A percentile compares a stretch with the other conserved stretches of the same genome.
Evolutionary conservation across 2,797 vertebrate genomes (phyloP).

Genomic region (Enteromius anoplus): DNA sequence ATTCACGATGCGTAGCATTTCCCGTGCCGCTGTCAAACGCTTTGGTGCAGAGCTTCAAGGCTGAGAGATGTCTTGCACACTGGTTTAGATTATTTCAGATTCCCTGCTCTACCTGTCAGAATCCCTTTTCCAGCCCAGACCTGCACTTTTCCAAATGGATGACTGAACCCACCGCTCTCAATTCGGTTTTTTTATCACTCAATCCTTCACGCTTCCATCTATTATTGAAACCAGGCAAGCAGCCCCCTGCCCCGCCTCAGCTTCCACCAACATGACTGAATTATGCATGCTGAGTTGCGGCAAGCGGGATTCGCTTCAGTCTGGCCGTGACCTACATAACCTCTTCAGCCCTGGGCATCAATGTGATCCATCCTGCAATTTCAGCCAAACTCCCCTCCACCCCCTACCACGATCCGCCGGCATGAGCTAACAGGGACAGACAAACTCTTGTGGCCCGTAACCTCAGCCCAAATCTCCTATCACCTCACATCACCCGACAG

Average conservation of each 20-base stretch:
- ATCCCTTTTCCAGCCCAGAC: conserved; percentile 55
- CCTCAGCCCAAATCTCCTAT: conserved; percentile 63
- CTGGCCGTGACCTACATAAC: conserved; percentile 82
- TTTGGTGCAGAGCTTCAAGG: background rate
- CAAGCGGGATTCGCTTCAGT: conserved; percentile 72
- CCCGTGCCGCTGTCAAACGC: background rate
- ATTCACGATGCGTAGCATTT: background rate
- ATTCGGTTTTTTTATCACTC: conserved; percentile 66
- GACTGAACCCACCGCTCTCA: conserved; percentile 52
- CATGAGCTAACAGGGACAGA: conserved; percentile 69
- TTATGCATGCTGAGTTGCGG: conserved; percentile 80
- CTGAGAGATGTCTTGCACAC: conserved; percentile 57
- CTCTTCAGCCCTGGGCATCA: conserved; percentile 75
- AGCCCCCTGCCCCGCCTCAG: conserved; percentile 64
- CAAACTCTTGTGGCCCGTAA: conserved; percentile 63
- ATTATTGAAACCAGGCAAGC: conserved; percentile 80
- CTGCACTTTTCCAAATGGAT: conserved; percentile 54
- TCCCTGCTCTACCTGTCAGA: conserved; percentile 60
- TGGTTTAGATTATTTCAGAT: conserved; percentile 52
- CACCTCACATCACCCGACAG: conserved; percentile 68
- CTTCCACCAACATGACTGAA: conserved; percentile 76
- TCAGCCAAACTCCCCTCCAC: conserved; percentile 45
- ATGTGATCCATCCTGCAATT: conserved; percentile 66
- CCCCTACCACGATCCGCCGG: conserved; percentile 61
- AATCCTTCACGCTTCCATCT: conserved; percentile 74